phyloP scores from a whole-genome alignment of 2,113 vertebrate genomes.

The Cebidichthys violaceus region DNA sequence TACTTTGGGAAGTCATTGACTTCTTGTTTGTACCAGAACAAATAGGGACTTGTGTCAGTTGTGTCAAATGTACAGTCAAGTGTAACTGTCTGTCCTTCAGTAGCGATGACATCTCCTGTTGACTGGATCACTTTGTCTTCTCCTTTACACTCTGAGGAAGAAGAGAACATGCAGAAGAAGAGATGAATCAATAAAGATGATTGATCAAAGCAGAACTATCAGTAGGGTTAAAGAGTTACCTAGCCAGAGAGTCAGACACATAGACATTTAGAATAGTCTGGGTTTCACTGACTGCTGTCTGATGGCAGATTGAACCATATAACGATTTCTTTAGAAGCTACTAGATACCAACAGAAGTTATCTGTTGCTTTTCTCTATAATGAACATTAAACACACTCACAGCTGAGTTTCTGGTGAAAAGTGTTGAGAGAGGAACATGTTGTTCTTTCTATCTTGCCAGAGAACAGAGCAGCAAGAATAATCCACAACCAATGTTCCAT shows the following conservation, averaged over 20 bases:
- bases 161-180: slow-evolving; percentile 9
- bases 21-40: slow-evolving; percentile 15
- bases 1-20: neutral
- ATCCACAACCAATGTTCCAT: slow-evolving; percentile 39
- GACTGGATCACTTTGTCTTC: slow-evolving; percentile 5
- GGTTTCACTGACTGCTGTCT: neutral
- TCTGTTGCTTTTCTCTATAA: too few species aligned
- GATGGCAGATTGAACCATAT: too few species aligned
- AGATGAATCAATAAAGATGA: slow-evolving; percentile 6
- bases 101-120: neutral
- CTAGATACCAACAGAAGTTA: too few species aligned
- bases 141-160: slow-evolving; percentile 20
- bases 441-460: slow-evolving; percentile 16
- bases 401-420: too few species aligned
- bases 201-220: slow-evolving; percentile 19
- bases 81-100: neutral
- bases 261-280: neutral
- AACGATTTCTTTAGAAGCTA: too few species aligned
- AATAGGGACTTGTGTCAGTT: accelerated
- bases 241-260: slow-evolving; percentile 15
- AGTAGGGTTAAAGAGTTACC: slow-evolving; percentile 8
- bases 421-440: too few species aligned
- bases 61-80: neutral
- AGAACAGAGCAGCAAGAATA: slow-evolving; percentile 31
- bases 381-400: too few species aligned